phyloP scores from a whole-genome alignment of 2,113 vertebrate species.

The Rattus rattus region DNA sequence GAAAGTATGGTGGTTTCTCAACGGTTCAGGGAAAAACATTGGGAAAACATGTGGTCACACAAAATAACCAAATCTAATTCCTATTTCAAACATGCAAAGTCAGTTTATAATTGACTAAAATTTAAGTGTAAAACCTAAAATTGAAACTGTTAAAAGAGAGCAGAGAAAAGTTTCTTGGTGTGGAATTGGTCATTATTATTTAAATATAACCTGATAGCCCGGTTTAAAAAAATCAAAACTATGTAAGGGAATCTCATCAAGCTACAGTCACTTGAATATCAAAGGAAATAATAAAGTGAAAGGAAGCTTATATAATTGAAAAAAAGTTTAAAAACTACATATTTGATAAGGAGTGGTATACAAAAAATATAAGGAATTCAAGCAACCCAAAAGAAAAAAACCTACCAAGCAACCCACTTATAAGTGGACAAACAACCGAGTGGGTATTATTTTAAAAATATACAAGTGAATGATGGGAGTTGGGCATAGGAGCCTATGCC shows the following conservation, averaged over 20 bases:
- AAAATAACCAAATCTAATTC: background rate
- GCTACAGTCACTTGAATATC: background rate
- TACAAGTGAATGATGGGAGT: background rate
- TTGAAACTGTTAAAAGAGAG: background rate
- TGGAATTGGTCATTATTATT: background rate
- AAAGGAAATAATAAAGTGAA: background rate
- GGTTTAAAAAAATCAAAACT: background rate
- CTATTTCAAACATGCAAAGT: background rate
- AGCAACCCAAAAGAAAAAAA: background rate
- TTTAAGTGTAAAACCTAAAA: background rate
- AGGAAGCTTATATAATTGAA: background rate
- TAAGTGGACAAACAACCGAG: background rate
- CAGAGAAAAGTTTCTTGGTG: background rate
- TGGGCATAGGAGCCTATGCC: background rate
- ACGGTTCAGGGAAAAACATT: background rate
- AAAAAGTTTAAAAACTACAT: background rate
- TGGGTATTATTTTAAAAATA: background rate
- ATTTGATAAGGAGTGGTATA: background rate
- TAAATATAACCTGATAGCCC: background rate
- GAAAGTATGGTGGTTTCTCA: background rate
- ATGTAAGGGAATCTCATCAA: background rate
- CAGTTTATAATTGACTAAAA: background rate
- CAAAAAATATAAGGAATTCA: background rate
- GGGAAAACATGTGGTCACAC: background rate
- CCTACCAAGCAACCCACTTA: background rate